Conservation (phyloP, 2,888 invertebrate genomes). For the Mesoligia furuncula region DNA sequence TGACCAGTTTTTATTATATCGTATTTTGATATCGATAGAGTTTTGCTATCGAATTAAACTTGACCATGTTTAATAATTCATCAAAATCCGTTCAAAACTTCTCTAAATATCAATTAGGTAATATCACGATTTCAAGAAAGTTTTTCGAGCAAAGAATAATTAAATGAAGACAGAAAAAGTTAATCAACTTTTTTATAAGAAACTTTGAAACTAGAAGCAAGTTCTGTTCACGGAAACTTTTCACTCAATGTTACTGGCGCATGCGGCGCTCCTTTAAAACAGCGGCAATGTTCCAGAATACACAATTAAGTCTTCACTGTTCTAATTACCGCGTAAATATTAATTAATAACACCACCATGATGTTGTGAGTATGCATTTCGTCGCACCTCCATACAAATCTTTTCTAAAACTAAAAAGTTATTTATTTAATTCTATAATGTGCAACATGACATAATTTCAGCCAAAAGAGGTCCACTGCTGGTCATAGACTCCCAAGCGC, state of each 20-base stretch:
- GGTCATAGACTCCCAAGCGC: no score
- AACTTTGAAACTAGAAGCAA: not conserved
- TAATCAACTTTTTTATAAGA: not conserved
- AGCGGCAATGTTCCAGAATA: conserved; percentile 5
- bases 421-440: not conserved
- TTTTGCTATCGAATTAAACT: no score
- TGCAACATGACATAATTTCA: not conserved
- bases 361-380: not conserved
- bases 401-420: not conserved
- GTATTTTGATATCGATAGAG: no score
- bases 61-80: not conserved
- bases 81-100: not conserved
- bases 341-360: conserved; percentile 24
- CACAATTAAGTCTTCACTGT: no score
- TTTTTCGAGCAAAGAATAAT: not conserved
- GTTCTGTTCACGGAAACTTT: not conserved
- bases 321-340: conserved; percentile 28
- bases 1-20: no score
- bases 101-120: not conserved
- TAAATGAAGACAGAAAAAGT: not conserved
- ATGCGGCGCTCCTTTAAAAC: conserved; percentile 1
- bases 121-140: no score
- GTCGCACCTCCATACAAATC: conserved; percentile 26
- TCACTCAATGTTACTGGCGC: conserved; percentile 1
- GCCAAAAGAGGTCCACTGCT: no score